These are phyloP conservation scores for Acestrorhynchus altus DNA, from an alignment of 2,797 vertebrate species.

Conservation along the genomic window DNA sequence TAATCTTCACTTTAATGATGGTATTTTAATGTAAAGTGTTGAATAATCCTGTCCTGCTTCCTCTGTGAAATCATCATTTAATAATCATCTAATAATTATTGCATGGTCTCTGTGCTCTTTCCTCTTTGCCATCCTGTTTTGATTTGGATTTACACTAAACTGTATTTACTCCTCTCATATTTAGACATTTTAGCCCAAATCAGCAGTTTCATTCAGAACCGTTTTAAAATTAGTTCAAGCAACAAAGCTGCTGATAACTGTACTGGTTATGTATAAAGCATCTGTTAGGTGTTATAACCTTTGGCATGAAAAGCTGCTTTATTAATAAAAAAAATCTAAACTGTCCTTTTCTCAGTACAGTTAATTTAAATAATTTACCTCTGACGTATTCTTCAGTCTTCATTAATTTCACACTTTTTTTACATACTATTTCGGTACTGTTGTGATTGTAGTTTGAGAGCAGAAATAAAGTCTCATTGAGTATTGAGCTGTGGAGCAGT, in stretches of 20 bases:
- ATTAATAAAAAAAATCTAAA: too few relatives aligned
- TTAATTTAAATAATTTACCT: not conserved
- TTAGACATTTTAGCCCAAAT: not conserved
- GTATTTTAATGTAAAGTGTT: conserved; percentile 35
- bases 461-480: too few relatives aligned
- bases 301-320: not conserved
- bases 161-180: not conserved
- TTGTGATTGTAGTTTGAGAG: too few relatives aligned
- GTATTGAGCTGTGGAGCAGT: too few relatives aligned
- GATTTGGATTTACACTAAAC: not conserved
- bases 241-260: not conserved
- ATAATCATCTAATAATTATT: not conserved
- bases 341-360: too few relatives aligned
- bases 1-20: conserved; percentile 6
- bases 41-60: not conserved
- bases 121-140: not conserved
- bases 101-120: not conserved
- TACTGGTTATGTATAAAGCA: not conserved
- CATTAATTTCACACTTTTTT: too few relatives aligned
- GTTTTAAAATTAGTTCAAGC: not conserved
- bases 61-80: conserved; percentile 24
- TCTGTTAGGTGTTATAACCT: not conserved
- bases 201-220: not conserved
- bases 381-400: too few relatives aligned
- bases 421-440: too few relatives aligned